Evolutionary conservation across 2,888 invertebrate species (phyloP).

Genomic region (Agrilus cyanescens): DNA sequence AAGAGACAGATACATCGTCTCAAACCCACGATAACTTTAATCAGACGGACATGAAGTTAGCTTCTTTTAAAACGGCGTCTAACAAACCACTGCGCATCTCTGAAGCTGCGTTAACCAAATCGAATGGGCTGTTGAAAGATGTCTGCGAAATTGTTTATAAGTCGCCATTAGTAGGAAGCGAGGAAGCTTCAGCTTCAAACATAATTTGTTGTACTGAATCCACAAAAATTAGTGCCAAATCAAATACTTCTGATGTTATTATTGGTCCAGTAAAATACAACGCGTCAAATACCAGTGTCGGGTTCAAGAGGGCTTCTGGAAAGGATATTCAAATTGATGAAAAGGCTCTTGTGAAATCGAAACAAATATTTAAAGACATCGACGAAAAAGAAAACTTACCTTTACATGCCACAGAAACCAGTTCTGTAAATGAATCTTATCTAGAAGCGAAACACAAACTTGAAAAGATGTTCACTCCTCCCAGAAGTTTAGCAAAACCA

Average conservation of each 20-base stretch:
- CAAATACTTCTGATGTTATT: too few relatives aligned
- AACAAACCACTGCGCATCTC: slow-evolving; percentile 33
- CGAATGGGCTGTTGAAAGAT: slow-evolving; percentile 26
- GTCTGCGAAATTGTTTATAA: slow-evolving; percentile 8
- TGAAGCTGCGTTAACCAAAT: slow-evolving; percentile 28
- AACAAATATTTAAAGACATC: slow-evolving; percentile 22
- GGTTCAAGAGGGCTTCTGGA: slow-evolving; percentile 31
- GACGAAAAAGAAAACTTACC: slow-evolving; percentile 27
- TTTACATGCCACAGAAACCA: slow-evolving; percentile 30
- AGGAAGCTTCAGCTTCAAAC: too few relatives aligned
- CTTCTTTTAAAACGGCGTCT: slow-evolving; percentile 24
- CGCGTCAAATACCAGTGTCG: slow-evolving; percentile 5
- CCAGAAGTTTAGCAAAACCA: too few relatives aligned
- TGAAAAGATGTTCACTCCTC: too few relatives aligned
- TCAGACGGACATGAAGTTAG: slow-evolving; percentile 1
- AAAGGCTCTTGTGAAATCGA: slow-evolving; percentile 30
- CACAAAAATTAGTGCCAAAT: too few relatives aligned
- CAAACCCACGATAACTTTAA: slow-evolving; percentile 1
- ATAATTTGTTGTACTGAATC: slow-evolving; percentile 14
- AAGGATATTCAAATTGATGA: slow-evolving; percentile 26
- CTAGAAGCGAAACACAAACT: too few relatives aligned
- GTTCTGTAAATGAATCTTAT: slow-evolving; percentile 19
- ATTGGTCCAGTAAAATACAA: too few relatives aligned
- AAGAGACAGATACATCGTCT: background rate
- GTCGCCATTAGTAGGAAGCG: too few relatives aligned